These are phyloP conservation scores for Pica pica DNA, from an alignment of 2,113 vertebrate genomes.

Conservation along the genomic window DNA sequence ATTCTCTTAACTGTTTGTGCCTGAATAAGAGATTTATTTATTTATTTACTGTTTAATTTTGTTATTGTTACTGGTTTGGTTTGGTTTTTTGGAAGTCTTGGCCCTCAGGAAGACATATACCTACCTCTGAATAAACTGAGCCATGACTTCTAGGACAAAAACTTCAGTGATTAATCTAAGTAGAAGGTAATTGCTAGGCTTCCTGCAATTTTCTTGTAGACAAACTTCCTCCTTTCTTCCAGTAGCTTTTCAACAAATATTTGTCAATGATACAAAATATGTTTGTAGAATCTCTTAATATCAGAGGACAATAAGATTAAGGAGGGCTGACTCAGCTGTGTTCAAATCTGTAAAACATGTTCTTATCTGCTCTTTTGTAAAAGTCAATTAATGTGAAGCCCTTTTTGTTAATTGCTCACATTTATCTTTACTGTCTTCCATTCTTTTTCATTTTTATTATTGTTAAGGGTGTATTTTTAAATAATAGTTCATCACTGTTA, in stretches of 20 bases:
- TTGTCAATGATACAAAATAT: slow-evolving; percentile 14
- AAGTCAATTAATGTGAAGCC: not conserved
- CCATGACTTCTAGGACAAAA: not conserved
- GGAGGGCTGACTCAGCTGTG: not conserved
- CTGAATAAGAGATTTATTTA: not conserved
- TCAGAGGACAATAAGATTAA: slow-evolving; percentile 4
- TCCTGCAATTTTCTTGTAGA: slow-evolving; percentile 26
- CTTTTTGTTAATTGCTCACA: slow-evolving; percentile 7
- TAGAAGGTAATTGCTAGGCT: slow-evolving; percentile 8
- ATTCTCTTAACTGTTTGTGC: not conserved
- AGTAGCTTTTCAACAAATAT: slow-evolving; percentile 38
- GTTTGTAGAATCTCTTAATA: slow-evolving; percentile 14
- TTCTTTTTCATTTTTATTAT: slow-evolving; percentile 40
- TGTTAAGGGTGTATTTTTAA: slow-evolving; percentile 32
- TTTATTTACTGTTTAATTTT: not conserved
- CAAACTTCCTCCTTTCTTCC: slow-evolving; percentile 14
- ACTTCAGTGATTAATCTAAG: not conserved
- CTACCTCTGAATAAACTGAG: not conserved
- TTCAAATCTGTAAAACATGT: not conserved
- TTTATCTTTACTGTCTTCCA: slow-evolving; percentile 38
- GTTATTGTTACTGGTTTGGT: not conserved
- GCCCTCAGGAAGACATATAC: not conserved
- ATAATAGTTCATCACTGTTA: slow-evolving; percentile 11
- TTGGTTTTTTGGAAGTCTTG: not conserved
- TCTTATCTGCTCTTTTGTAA: slow-evolving; percentile 3